Percentiles rank a stretch among this genome's conserved stretches.
phyloP scores from a whole-genome alignment of 2,888 invertebrate genomes.

The Heliconius hortense region DNA sequence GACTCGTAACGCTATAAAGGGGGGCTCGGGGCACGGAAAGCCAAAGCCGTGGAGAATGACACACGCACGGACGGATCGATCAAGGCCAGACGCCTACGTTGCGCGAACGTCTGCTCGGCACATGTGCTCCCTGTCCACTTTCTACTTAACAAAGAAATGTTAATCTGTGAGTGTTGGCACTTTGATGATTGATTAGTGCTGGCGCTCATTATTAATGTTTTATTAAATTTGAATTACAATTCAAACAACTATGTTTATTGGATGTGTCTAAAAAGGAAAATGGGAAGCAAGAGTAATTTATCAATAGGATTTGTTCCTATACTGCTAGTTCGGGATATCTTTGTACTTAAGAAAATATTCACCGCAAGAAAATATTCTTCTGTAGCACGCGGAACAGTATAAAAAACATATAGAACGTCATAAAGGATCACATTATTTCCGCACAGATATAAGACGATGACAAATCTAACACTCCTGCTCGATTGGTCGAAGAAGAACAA shows the following conservation, averaged over 20 bases:
- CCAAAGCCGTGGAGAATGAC: slow-evolving; percentile 50
- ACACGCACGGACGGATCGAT: slow-evolving; percentile 69
- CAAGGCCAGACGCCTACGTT: slow-evolving; percentile 64
- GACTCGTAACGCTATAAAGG: slow-evolving; percentile 40
- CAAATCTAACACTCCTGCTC: too few relatives aligned
- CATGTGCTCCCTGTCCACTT: slow-evolving; percentile 33
- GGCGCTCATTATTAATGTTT: background rate
- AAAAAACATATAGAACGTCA: background rate
- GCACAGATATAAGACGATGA: background rate
- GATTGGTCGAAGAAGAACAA: too few relatives aligned
- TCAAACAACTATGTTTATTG: too few relatives aligned
- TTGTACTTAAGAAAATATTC: background rate
- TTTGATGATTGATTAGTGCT: background rate
- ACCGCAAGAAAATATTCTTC: background rate
- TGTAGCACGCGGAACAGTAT: background rate
- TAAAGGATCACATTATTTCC: background rate
- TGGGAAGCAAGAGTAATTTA: background rate
- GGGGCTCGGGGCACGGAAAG: slow-evolving; percentile 43
- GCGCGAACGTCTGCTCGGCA: slow-evolving; percentile 41
- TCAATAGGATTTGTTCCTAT: background rate
- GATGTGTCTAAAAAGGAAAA: too few relatives aligned
- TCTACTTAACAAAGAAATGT: slow-evolving; percentile 29
- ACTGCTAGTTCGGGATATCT: too few relatives aligned
- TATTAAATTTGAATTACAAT: background rate
- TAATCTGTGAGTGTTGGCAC: background rate